Percentiles rank a stretch among this genome's conserved stretches.
Conservation (phyloP, 2,113 vertebrate species). For the Mugil cephalus region DNA sequence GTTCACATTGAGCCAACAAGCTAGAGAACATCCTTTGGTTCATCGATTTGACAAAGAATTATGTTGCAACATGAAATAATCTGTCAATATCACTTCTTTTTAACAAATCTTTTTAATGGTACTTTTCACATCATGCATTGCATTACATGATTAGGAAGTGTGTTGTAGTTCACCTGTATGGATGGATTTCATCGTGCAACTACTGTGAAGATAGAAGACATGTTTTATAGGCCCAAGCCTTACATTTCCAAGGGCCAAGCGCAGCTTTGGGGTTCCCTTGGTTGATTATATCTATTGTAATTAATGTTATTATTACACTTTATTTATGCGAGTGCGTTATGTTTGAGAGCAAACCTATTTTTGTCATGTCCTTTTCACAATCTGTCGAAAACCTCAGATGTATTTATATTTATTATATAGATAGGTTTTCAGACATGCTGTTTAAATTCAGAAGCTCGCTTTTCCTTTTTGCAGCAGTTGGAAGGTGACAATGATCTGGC, state of each 20-base stretch:
- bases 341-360: slow-evolving; percentile 75
- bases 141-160: neutral
- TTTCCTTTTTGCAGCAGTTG: slow-evolving; percentile 4
- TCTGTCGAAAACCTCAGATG: slow-evolving; percentile 69
- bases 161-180: slow-evolving; percentile 4
- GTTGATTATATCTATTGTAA: slow-evolving; percentile 55
- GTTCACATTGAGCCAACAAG: slow-evolving; percentile 22
- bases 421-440: slow-evolving; percentile 48
- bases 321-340: slow-evolving; percentile 72
- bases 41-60: neutral
- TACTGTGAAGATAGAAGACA: slow-evolving; percentile 47
- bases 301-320: slow-evolving; percentile 61
- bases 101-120: neutral
- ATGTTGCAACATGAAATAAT: neutral
- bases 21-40: neutral
- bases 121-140: neutral
- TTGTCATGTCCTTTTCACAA: slow-evolving; percentile 73
- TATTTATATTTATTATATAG: slow-evolving; percentile 81
- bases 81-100: neutral
- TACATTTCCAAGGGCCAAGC: slow-evolving; percentile 48
- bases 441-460: slow-evolving; percentile 12
- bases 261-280: slow-evolving; percentile 26
- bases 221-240: slow-evolving; percentile 51
- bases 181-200: slow-evolving; percentile 33
- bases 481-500: slow-evolving; percentile 5